Conservation (phyloP, 1,140 invertebrate genomes). For the Panonychus citri region DNA sequence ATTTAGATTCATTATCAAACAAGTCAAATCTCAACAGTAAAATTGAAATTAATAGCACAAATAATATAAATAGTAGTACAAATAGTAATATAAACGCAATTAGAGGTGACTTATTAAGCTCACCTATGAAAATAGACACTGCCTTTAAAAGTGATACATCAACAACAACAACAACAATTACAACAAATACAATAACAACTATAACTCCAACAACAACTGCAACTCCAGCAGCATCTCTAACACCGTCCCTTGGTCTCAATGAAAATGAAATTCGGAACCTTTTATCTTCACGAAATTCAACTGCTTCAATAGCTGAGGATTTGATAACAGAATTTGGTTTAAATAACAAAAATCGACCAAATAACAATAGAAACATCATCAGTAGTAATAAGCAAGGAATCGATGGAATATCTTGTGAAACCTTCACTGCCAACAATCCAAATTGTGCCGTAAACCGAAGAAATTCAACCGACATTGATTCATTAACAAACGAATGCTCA, state of each 20-base stretch:
- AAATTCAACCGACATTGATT: too few species aligned
- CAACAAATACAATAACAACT: neutral
- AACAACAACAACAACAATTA: neutral
- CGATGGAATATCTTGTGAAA: neutral
- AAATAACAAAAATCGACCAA: neutral
- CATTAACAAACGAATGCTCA: neutral
- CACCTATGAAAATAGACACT: too few species aligned
- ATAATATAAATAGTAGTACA: too few species aligned
- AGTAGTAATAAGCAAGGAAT: neutral
- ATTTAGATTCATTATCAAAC: neutral
- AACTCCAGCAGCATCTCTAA: neutral
- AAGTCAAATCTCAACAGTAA: neutral
- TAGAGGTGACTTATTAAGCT: too few species aligned
- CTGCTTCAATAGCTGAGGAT: neutral
- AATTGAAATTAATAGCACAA: too few species aligned
- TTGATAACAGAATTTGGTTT: slow-evolving; percentile 3
- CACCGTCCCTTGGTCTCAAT: neutral
- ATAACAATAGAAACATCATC: neutral
- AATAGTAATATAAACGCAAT: too few species aligned
- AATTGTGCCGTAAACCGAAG: neutral
- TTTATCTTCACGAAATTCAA: neutral
- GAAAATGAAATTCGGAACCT: neutral
- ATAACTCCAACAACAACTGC: neutral
- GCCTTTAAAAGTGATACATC: neutral
- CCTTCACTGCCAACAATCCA: neutral